These are phyloP conservation scores for Chanos chanos DNA, from an alignment of 2,797 vertebrate genomes.

Conservation along the genomic window DNA sequence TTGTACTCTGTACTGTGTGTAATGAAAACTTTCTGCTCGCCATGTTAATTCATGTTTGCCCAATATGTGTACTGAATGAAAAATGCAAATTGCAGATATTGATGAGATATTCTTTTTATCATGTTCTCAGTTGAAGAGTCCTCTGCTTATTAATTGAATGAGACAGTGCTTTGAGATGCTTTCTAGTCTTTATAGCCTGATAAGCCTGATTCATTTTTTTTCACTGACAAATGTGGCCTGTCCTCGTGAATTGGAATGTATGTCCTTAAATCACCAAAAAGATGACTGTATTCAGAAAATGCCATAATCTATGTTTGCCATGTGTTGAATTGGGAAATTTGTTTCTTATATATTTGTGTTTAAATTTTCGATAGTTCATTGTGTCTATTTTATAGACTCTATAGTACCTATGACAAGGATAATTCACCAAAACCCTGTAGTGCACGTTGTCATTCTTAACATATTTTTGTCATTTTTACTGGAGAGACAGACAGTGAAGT, in stretches of 20 bases:
- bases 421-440: too few relatives aligned
- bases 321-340: conserved; percentile 13
- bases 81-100: conserved; percentile 17
- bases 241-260: neutral
- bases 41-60: conserved; percentile 23
- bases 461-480: too few relatives aligned
- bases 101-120: conserved; percentile 13
- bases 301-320: neutral
- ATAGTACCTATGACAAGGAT: too few relatives aligned
- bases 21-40: conserved; percentile 15
- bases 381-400: conserved; percentile 1
- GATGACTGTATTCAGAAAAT: neutral
- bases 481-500: too few relatives aligned
- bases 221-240: conserved; percentile 1
- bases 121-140: conserved; percentile 22
- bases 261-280: neutral
- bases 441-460: too few relatives aligned
- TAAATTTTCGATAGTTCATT: neutral
- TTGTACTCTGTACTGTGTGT: conserved; percentile 38
- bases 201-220: neutral
- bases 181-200: conserved; percentile 3
- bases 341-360: conserved; percentile 2
- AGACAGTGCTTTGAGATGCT: conserved; percentile 7
- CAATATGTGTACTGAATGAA: conserved; percentile 17
- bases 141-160: conserved; percentile 19